A percentile compares a stretch with the other conserved stretches of the same genome.
These are phyloP conservation scores for Tamias sibiricus DNA, from an alignment of 2,113 vertebrate species.

Conservation along the genomic window DNA sequence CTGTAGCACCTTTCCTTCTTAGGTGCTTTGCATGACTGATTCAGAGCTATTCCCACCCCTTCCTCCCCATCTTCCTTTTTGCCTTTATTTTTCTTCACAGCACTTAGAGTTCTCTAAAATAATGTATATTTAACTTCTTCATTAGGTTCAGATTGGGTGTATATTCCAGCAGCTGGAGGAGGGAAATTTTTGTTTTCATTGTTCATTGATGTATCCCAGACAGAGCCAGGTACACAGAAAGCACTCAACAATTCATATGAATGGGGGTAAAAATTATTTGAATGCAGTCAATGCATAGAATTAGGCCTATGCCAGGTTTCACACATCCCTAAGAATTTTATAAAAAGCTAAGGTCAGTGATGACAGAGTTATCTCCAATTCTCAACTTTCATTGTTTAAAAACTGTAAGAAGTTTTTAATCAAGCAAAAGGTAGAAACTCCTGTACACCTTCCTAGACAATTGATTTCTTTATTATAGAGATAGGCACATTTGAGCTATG, in stretches of 20 bases:
- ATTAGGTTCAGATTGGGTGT: neutral
- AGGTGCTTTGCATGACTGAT: neutral
- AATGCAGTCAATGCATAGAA: neutral
- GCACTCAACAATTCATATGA: neutral
- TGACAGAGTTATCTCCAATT: neutral
- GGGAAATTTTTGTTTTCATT: neutral
- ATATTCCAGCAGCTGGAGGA: neutral
- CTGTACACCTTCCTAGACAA: neutral
- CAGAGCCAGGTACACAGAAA: too few species aligned
- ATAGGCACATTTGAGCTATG: neutral
- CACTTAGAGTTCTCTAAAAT: too few species aligned
- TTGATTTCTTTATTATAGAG: slow-evolving; percentile 23
- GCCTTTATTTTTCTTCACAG: neutral
- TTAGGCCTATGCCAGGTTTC: neutral
- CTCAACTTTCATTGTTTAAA: slow-evolving; percentile 29
- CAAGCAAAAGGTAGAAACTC: neutral
- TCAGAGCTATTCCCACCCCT: neutral
- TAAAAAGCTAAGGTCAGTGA: neutral
- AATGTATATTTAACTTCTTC: neutral
- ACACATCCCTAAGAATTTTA: neutral
- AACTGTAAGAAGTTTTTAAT: neutral
- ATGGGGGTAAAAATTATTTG: neutral
- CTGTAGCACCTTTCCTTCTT: neutral
- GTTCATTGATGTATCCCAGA: neutral
- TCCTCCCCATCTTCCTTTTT: neutral